phyloP scores from a whole-genome alignment of 1,140 invertebrate genomes.

The Manduca sexta region DNA sequence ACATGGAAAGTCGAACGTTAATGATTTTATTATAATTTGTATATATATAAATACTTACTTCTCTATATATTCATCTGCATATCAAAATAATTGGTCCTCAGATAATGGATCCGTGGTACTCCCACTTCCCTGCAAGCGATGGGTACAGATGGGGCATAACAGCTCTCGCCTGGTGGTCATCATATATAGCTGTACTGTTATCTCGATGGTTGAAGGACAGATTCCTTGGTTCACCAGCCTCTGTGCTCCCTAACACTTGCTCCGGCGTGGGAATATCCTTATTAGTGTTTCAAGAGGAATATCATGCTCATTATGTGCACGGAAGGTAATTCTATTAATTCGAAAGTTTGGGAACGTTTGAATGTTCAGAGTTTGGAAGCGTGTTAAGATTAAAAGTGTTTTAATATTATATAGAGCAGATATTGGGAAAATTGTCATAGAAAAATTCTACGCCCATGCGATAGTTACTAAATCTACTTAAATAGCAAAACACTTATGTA shows the following conservation, averaged over 20 bases:
- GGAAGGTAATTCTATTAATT: slow-evolving; percentile 42
- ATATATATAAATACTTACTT: too few relatives aligned
- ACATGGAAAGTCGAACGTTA: too few relatives aligned
- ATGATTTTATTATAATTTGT: too few relatives aligned
- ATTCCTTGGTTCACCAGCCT: slow-evolving; percentile 19
- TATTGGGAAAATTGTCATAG: too few relatives aligned
- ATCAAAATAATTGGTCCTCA: slow-evolving; percentile 10
- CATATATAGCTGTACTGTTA: slow-evolving; percentile 28
- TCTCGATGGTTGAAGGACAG: slow-evolving; percentile 19
- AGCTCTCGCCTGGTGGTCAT: slow-evolving; percentile 36
- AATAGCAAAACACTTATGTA: too few relatives aligned
- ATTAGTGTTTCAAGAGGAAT: slow-evolving; percentile 52
- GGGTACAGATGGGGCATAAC: slow-evolving; percentile 42
- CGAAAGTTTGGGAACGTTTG: too few relatives aligned
- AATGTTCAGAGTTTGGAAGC: too few relatives aligned
- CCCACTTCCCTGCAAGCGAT: slow-evolving; percentile 26
- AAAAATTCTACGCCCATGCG: too few relatives aligned
- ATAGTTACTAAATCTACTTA: too few relatives aligned
- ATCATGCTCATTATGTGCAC: slow-evolving; percentile 59
- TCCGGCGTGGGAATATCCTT: slow-evolving; percentile 38
- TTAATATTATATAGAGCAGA: too few relatives aligned
- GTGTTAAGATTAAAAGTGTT: too few relatives aligned
- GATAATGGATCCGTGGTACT: slow-evolving; percentile 33
- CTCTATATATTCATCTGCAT: too few relatives aligned
- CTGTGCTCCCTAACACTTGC: slow-evolving; percentile 31